phyloP scores from a whole-genome alignment of 2,888 invertebrate species.

The Euzophera pinguis region DNA sequence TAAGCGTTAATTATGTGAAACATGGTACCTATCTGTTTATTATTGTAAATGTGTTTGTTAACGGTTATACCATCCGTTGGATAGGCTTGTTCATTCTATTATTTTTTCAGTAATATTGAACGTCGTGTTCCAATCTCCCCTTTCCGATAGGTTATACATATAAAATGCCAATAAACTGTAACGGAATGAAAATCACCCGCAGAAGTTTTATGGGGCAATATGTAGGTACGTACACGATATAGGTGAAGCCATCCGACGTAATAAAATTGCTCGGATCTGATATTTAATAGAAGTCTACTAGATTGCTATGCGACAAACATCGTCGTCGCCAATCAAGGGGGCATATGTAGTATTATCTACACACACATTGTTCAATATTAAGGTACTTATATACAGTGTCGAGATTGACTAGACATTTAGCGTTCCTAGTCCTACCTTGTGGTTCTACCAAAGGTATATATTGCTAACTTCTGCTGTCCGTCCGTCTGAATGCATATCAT shows the following conservation, averaged over 20 bases:
- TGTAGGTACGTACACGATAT: not conserved
- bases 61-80: too few species aligned
- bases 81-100: not conserved
- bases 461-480: too few species aligned
- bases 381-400: too few species aligned
- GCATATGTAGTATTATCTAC: not conserved
- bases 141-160: conserved; percentile 9
- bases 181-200: conserved; percentile 9
- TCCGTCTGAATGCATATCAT: too few species aligned
- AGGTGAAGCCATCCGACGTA: conserved; percentile 2
- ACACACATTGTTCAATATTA: too few species aligned
- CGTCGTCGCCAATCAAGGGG: not conserved
- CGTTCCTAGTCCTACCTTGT: too few species aligned
- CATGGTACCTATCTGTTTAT: too few species aligned
- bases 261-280: not conserved
- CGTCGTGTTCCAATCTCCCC: conserved; percentile 3
- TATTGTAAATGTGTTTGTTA: too few species aligned
- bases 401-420: too few species aligned
- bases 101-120: conserved; percentile 7
- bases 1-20: too few species aligned
- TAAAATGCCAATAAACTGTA: conserved; percentile 9
- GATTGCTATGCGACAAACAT: not conserved
- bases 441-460: too few species aligned
- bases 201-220: conserved; percentile 9
- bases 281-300: not conserved